Percentiles rank a stretch among this genome's conserved stretches.
Evolutionary conservation across 23 tunicate genomes (phyloP).

Genomic region (Phallusia fumigata): DNA sequence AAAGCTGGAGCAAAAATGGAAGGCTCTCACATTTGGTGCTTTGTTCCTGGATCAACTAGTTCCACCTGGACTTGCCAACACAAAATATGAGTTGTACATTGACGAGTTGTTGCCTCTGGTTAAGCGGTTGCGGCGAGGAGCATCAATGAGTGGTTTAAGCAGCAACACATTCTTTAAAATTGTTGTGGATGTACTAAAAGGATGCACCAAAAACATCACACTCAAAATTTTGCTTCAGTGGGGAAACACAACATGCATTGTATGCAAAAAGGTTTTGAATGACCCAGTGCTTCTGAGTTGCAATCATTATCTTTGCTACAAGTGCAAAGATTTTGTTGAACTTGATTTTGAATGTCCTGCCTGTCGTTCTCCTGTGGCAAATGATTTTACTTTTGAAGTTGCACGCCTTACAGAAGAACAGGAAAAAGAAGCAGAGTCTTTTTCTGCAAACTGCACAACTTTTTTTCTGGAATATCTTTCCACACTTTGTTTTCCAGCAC

Average conservation of each 20-base stretch:
- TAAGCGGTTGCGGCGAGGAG: constrained; percentile 39
- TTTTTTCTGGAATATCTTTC: constrained; percentile 58
- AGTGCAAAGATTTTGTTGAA: constrained; percentile 16
- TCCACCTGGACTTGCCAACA: constrained; percentile 23
- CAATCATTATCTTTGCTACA: constrained; percentile 30
- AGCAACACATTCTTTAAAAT: constrained; percentile 23
- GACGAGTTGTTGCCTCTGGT: constrained; percentile 29
- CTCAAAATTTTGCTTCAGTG: constrained; percentile 31
- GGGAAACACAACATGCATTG: constrained; percentile 35
- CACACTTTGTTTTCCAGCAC: constrained; percentile 45
- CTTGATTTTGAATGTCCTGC: constrained; percentile 20
- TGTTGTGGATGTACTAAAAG: constrained; percentile 34
- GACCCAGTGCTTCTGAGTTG: constrained; percentile 66
- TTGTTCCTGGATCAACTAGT: constrained; percentile 47
- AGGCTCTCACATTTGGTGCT: constrained; percentile 16
- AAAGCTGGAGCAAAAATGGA: background rate
- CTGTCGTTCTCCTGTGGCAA: constrained; percentile 29
- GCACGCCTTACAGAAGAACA: constrained; percentile 25
- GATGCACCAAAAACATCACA: constrained; percentile 18
- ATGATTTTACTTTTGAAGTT: constrained; percentile 22
- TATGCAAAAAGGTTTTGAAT: too few relatives aligned
- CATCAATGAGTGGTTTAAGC: constrained; percentile 23
- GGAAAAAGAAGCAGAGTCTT: background rate
- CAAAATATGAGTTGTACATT: constrained; percentile 17
- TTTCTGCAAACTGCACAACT: constrained; percentile 50